A percentile compares a stretch with the other conserved stretches of the same genome.
Evolutionary conservation across 2,888 invertebrate genomes (phyloP).

Genomic region (Cyclophora punctaria): DNA sequence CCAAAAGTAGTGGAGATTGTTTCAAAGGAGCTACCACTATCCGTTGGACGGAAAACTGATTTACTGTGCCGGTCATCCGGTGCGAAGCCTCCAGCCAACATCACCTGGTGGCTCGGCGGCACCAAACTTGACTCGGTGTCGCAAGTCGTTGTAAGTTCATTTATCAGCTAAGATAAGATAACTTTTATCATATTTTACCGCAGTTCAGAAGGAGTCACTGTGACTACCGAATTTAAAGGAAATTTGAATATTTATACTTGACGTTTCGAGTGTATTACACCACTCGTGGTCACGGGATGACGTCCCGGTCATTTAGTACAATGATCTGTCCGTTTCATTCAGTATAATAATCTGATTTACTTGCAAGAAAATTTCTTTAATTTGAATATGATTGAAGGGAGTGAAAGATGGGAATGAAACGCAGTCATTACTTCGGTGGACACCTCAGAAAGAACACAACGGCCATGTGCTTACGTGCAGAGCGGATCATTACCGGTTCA

Average conservation of each 20-base stretch:
- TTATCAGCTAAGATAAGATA: background rate
- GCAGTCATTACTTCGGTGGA: slow-evolving; percentile 84
- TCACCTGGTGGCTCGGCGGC: slow-evolving; percentile 90
- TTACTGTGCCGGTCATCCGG: slow-evolving; percentile 89
- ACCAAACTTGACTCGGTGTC: slow-evolving; percentile 73
- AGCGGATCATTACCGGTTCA: slow-evolving; percentile 85
- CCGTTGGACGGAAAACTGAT: slow-evolving; percentile 87
- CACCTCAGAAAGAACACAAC: slow-evolving; percentile 85
- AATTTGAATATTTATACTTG: no score
- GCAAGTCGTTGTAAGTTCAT: slow-evolving; percentile 44
- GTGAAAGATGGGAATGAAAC: slow-evolving; percentile 87
- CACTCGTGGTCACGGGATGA: no score
- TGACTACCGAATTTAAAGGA: no score
- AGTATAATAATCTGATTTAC: no score
- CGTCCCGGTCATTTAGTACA: no score
- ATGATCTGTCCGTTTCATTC: no score
- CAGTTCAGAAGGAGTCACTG: no score
- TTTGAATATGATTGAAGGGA: slow-evolving; percentile 64
- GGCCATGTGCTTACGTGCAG: slow-evolving; percentile 86
- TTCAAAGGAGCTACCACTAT: slow-evolving; percentile 87
- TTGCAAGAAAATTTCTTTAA: background rate
- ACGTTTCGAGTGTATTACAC: no score
- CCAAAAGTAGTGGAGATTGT: slow-evolving; percentile 87
- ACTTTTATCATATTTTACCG: no score
- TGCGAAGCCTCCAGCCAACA: slow-evolving; percentile 88